These are phyloP conservation scores for Achatina immaculata DNA, from an alignment of 1,140 invertebrate genomes.

Conservation along the genomic window DNA sequence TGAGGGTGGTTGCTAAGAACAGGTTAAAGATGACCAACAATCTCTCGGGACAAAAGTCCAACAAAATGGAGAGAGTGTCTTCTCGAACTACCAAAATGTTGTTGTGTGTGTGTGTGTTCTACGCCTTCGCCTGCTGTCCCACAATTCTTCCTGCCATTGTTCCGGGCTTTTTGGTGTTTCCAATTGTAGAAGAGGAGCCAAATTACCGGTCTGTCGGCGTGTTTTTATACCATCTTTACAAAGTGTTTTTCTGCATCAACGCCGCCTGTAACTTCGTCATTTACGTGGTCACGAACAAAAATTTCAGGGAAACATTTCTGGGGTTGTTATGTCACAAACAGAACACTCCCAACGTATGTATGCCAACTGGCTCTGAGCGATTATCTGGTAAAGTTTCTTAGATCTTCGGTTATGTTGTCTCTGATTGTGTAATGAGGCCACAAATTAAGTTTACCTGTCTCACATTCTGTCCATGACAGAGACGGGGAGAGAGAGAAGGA, in stretches of 20 bases:
- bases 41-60: not conserved
- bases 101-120: constrained; percentile 17
- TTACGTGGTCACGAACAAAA: constrained; percentile 15
- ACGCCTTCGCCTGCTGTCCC: constrained; percentile 1
- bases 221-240: constrained; percentile 11
- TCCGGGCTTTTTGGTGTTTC: constrained; percentile 6
- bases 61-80: not conserved
- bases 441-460: too few species aligned
- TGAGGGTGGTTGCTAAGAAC: not conserved
- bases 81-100: constrained; percentile 19
- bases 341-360: too few species aligned
- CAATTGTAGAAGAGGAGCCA: not conserved
- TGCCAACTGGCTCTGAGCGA: too few species aligned
- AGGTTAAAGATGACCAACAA: constrained; percentile 9
- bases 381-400: too few species aligned
- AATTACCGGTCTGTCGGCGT: not conserved
- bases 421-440: too few species aligned
- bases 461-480: too few species aligned
- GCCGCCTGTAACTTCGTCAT: constrained; percentile 24
- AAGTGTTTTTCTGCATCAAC: constrained; percentile 13
- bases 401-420: too few species aligned
- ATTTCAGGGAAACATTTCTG: constrained; percentile 16
- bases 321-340: not conserved
- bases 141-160: not conserved
- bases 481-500: too few species aligned